Base-by-base conservation (phyloP, 2,113 vertebrate genomes). In the Vidua macroura region DNA sequence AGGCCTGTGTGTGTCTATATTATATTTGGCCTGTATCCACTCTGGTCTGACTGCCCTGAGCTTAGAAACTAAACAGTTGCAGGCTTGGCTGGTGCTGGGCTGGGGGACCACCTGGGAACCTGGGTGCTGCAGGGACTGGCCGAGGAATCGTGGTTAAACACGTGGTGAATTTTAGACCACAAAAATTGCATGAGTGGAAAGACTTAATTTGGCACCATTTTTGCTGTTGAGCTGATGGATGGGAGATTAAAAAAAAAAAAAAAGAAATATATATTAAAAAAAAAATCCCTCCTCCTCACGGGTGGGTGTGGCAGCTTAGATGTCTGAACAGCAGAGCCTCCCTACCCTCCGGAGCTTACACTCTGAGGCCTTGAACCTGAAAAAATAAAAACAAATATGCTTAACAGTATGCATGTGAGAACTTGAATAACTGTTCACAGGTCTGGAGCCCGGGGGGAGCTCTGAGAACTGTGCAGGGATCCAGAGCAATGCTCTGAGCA, bases 11-110 rank as follows among this genome's bases (percentile, higher is more conserved):
- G 92, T 88, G 86, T 92, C 94, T 96, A 22, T 96, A 90, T 96
- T 96, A 81, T 96, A 83, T 93, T 94, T 96, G 96, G 96, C 94
- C 60, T 72, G 20, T 49, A 84, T 96, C 94, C 95, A 96, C 91
- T n/a, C 86, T 88, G 88, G 79, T 37, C 93, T 88, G 85, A 93
- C 90, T 94, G 90, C 93, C 66, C 73, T 78, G 86, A 92, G 77
- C 89, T 91, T 68, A 89, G 86, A 94, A 95, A 84, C 83, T 84
- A 92, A 95, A 75, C 91, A 94, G 91, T 93, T 91, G 27, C 86
- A 92, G 96, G 86, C 73, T 93, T 83, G 64, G 83, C 88, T 92
- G 92, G 51, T 86, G 80, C 64, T 86, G 79, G 91, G 64, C 37
- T 14, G 6, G 5, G 31, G 58, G 96, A 96, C 95, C 95, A 95